Conservation (phyloP, 2,113 vertebrate genomes). For the Phyllostomus discolor region DNA sequence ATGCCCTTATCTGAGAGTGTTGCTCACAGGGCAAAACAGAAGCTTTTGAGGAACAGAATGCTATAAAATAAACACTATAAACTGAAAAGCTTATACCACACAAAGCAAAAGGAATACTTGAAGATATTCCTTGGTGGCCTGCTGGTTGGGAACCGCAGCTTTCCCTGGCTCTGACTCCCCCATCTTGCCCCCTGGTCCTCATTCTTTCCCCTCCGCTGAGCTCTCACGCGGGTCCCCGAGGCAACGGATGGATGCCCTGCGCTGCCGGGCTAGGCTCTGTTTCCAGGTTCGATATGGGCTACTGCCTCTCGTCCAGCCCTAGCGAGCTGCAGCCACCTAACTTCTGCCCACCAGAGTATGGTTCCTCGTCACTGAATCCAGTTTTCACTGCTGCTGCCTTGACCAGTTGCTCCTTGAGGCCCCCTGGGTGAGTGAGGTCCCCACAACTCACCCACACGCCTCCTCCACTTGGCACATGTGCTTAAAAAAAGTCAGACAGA, state of each 20-base stretch:
- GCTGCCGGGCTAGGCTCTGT: neutral
- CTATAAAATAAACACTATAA: neutral
- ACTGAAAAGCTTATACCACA: neutral
- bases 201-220: neutral
- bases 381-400: neutral
- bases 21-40: neutral
- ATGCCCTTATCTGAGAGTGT: neutral
- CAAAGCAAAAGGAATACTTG: neutral
- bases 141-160: neutral
- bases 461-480: neutral
- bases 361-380: neutral
- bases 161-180: rapidly evolving
- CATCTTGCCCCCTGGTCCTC: neutral
- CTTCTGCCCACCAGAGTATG: too few relatives aligned
- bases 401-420: neutral
- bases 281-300: neutral
- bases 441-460: neutral
- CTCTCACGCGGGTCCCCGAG: too few relatives aligned
- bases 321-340: neutral
- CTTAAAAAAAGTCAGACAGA: neutral
- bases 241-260: rapidly evolving
- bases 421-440: neutral
- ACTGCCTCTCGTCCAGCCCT: too few relatives aligned
- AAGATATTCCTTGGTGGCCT: neutral
- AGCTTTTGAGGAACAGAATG: neutral